Evolutionary conservation across 1,140 invertebrate species (phyloP).

Genomic region (Stegodyphus mimosarum): DNA sequence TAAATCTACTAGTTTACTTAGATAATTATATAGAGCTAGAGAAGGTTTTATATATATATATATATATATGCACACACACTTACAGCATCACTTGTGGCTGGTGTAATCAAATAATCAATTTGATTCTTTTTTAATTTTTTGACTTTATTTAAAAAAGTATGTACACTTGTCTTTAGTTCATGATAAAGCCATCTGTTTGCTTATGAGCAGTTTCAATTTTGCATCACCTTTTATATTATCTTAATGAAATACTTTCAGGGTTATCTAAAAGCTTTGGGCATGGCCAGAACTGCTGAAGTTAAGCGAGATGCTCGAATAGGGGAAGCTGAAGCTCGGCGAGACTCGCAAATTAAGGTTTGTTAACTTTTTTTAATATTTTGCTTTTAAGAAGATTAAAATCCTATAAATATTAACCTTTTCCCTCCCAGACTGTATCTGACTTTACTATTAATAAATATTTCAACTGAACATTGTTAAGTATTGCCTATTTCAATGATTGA

Average conservation of each 20-base stretch:
- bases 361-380: background rate
- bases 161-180: background rate
- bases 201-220: background rate
- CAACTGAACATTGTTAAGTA: too few relatives aligned
- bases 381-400: background rate
- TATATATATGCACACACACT: too few relatives aligned
- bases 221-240: background rate
- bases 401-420: too few relatives aligned
- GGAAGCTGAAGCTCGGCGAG: slow-evolving; percentile 87
- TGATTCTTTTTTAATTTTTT: background rate
- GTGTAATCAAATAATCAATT: too few relatives aligned
- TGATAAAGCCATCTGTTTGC: background rate
- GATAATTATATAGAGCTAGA: background rate
- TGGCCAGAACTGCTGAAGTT: slow-evolving; percentile 96
- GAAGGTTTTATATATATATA: too few relatives aligned
- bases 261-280: slow-evolving; percentile 92
- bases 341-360: slow-evolving; percentile 83
- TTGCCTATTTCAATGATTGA: too few relatives aligned
- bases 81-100: too few relatives aligned
- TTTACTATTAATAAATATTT: background rate
- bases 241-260: slow-evolving; percentile 74
- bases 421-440: too few relatives aligned
- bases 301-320: slow-evolving; percentile 96
- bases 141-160: slow-evolving; percentile 9
- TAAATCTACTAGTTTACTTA: background rate